phyloP scores from a whole-genome alignment of 2,113 vertebrate genomes.

The Callocephalon fimbriatum region DNA sequence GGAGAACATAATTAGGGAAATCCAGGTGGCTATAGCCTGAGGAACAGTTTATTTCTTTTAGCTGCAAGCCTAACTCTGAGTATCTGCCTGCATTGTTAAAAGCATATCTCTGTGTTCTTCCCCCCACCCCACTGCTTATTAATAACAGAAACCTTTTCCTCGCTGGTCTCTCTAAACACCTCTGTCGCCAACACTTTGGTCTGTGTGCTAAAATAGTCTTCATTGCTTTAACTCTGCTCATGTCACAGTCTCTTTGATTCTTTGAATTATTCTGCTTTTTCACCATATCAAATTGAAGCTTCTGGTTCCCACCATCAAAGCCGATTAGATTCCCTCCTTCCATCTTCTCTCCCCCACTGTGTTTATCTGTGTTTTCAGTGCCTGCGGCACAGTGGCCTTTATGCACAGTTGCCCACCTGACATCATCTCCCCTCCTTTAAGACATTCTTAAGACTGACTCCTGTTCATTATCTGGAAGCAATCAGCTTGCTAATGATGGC shows the following conservation, averaged over 20 bases:
- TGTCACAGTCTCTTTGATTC: background rate
- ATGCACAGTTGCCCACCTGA: background rate
- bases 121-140: background rate
- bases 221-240: background rate
- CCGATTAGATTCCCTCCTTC: background rate
- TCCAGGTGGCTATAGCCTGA: background rate
- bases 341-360: background rate
- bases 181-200: background rate
- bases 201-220: background rate
- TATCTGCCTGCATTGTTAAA: background rate
- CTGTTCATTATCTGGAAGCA: slow-evolving; percentile 21
- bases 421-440: background rate
- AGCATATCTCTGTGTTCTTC: background rate
- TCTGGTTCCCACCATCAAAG: background rate
- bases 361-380: background rate
- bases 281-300: background rate
- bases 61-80: background rate
- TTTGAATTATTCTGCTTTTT: background rate
- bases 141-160: background rate
- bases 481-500: slow-evolving; percentile 57
- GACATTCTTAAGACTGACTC: slow-evolving; percentile 15
- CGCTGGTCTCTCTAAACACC: background rate
- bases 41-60: background rate
- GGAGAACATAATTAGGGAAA: background rate
- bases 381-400: background rate